Conservation (phyloP, 2,888 invertebrate species). For the Macropis europaea region DNA sequence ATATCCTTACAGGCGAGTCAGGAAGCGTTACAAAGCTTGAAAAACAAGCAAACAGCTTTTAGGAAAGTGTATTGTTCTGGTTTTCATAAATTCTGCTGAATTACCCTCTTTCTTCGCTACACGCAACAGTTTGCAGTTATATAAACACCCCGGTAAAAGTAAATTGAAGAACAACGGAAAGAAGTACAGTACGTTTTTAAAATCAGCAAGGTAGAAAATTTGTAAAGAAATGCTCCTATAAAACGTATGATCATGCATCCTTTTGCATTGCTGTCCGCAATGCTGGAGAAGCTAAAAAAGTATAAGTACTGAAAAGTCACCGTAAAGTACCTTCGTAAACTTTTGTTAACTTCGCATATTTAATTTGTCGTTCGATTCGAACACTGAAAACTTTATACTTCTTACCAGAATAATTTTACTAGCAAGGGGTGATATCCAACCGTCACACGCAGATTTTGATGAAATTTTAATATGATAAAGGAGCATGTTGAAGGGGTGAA, state of each 20-base stretch:
- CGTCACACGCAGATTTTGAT: too few relatives aligned
- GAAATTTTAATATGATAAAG: too few relatives aligned
- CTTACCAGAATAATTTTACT: too few relatives aligned
- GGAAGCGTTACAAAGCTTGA: not conserved
- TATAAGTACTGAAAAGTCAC: too few relatives aligned
- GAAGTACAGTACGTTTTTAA: not conserved
- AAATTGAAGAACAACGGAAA: not conserved
- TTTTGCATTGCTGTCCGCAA: not conserved
- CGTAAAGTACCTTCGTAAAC: too few relatives aligned
- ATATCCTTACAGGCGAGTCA: not conserved
- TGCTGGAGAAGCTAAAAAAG: too few relatives aligned
- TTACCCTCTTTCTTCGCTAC: not conserved
- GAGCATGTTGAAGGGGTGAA: too few relatives aligned
- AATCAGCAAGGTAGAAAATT: not conserved
- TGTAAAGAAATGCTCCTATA: not conserved
- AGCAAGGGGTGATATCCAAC: too few relatives aligned
- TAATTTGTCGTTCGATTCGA: not conserved
- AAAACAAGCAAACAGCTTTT: not conserved
- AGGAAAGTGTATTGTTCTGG: not conserved
- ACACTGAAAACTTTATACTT: too few relatives aligned
- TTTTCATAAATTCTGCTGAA: not conserved
- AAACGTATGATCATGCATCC: not conserved
- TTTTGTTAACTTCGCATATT: too few relatives aligned
- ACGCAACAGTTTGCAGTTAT: slow-evolving; percentile 10
- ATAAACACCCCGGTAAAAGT: not conserved